Evolutionary conservation across 2,888 invertebrate species (phyloP).

Genomic region (Dynastes hyllus): DNA sequence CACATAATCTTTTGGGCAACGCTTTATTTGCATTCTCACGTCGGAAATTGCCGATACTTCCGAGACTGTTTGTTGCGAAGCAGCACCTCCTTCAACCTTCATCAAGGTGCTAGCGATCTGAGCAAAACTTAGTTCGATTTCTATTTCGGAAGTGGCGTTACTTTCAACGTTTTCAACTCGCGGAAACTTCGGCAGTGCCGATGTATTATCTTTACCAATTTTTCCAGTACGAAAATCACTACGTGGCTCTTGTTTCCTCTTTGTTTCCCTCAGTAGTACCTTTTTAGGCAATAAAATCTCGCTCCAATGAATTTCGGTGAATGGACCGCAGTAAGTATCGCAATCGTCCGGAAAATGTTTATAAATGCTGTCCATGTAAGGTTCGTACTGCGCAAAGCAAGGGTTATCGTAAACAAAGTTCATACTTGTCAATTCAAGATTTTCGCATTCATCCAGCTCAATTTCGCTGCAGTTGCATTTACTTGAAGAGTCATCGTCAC

Average conservation of each 20-base stretch:
- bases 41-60: conserved; percentile 44
- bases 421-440: not conserved
- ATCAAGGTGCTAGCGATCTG: conserved; percentile 47
- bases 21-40: conserved; percentile 40
- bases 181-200: not conserved
- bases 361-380: conserved; percentile 58
- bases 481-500: not conserved
- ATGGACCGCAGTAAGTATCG: conserved; percentile 49
- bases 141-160: not conserved
- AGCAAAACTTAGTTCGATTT: conserved; percentile 29
- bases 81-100: conserved; percentile 44
- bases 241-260: not conserved
- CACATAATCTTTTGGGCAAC: conserved; percentile 36
- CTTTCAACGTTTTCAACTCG: not conserved
- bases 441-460: conserved; percentile 14
- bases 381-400: conserved; percentile 56
- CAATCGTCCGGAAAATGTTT: conserved; percentile 53
- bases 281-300: conserved; percentile 48
- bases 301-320: conserved; percentile 51
- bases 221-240: not conserved
- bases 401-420: conserved; percentile 54
- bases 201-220: not conserved
- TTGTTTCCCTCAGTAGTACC: conserved; percentile 38
- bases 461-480: conserved; percentile 18
- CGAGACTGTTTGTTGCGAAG: conserved; percentile 34